phyloP scores from a whole-genome alignment of 92 coral and sea anemone genomes.

The Meandrina meandrites region DNA sequence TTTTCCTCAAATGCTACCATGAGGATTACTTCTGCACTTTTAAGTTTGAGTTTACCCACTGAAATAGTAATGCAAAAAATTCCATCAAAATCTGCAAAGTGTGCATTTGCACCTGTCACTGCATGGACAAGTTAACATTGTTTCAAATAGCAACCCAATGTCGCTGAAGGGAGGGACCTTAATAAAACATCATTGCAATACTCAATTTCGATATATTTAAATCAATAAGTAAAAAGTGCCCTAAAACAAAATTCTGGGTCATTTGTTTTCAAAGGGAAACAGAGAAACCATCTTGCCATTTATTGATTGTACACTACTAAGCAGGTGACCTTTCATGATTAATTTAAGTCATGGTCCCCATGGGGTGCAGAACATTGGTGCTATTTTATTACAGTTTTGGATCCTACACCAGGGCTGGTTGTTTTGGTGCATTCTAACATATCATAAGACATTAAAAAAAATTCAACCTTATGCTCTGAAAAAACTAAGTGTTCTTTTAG shows the following conservation, averaged over 20 bases:
- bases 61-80: slow-evolving; percentile 30
- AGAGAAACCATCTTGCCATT: too few relatives aligned
- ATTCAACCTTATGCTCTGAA: slow-evolving; percentile 9
- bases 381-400: too few relatives aligned
- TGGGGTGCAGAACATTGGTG: too few relatives aligned
- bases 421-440: not conserved
- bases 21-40: slow-evolving; percentile 39
- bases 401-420: too few relatives aligned
- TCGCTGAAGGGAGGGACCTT: too few relatives aligned
- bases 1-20: slow-evolving; percentile 33
- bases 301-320: too few relatives aligned
- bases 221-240: too few relatives aligned
- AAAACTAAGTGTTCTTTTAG: not conserved
- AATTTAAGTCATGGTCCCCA: too few relatives aligned
- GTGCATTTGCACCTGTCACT: slow-evolving; percentile 17
- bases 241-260: too few relatives aligned
- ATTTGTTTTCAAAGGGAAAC: not conserved
- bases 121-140: slow-evolving; percentile 3
- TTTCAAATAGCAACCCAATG: slow-evolving; percentile 13
- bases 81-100: slow-evolving; percentile 9
- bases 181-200: too few relatives aligned
- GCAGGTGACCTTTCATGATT: too few relatives aligned
- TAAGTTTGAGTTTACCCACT: slow-evolving; percentile 24
- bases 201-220: too few relatives aligned
- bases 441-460: slow-evolving; percentile 11